These are phyloP conservation scores for Rhyacophila evoluta DNA, from an alignment of 2,888 invertebrate genomes.

Conservation along the genomic window DNA sequence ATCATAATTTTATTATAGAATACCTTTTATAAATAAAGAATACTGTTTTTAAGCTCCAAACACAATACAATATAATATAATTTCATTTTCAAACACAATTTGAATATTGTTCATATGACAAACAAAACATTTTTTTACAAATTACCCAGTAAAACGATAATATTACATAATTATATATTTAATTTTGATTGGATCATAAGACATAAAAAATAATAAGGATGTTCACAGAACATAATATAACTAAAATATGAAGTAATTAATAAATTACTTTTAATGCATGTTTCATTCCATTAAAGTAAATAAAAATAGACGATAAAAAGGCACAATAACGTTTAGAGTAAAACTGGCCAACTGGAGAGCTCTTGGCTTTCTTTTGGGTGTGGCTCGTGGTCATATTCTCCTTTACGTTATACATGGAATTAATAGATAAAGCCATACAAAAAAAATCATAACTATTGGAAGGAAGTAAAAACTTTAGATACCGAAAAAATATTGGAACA, in stretches of 20 bases:
- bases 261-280: not conserved
- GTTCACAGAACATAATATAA: conserved; percentile 15
- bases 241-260: not conserved
- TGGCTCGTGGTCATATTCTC: no score
- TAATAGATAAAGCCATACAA: no score
- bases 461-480: no score
- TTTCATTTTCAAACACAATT: not conserved
- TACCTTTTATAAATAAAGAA: not conserved
- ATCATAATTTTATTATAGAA: not conserved
- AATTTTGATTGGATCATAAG: not conserved
- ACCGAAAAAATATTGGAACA: no score
- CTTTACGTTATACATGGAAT: no score
- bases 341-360: no score
- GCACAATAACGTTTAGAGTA: no score
- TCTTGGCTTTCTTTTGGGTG: no score
- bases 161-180: not conserved
- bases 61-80: not conserved
- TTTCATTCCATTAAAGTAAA: no score
- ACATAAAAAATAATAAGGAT: not conserved
- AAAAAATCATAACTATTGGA: no score
- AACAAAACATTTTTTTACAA: not conserved
- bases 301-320: no score
- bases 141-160: not conserved
- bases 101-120: no score
- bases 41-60: conserved; percentile 9